Evolutionary conservation across 2,888 invertebrate species (phyloP).

Genomic region (Morpho helenor): DNA sequence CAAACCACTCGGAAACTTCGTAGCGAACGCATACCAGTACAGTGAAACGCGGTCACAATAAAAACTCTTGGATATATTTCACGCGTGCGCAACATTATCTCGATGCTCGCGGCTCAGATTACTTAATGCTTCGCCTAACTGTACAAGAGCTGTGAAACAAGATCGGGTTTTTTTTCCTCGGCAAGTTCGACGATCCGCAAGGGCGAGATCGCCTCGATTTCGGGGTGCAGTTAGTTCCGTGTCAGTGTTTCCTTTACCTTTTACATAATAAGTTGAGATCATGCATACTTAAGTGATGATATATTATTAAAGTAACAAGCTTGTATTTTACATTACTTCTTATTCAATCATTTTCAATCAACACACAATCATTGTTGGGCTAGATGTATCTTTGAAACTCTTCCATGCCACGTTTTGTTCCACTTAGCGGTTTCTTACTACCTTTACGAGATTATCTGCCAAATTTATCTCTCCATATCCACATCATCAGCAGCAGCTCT

Average conservation of each 20-base stretch:
- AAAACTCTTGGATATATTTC: constrained; percentile 75
- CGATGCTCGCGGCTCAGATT: constrained; percentile 71
- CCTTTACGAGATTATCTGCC: too few species aligned
- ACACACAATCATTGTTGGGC: too few species aligned
- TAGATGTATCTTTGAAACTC: too few species aligned
- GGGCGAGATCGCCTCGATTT: constrained; percentile 36
- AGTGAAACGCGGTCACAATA: constrained; percentile 71
- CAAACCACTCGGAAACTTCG: constrained; percentile 76
- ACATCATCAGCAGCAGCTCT: too few species aligned
- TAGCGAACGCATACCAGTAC: constrained; percentile 54
- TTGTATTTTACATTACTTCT: too few species aligned
- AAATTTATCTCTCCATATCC: too few species aligned
- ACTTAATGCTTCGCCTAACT: constrained; percentile 75
- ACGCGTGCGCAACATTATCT: constrained; percentile 78
- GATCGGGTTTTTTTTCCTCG: constrained; percentile 67
- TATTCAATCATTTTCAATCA: too few species aligned
- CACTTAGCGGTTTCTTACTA: too few species aligned
- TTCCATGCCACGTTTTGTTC: too few species aligned
- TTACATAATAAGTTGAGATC: constrained; percentile 8
- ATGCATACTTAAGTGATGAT: neutral
- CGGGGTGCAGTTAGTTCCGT: constrained; percentile 49
- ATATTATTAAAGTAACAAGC: too few species aligned
- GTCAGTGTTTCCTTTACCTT: constrained; percentile 22
- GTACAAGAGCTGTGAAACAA: constrained; percentile 69
- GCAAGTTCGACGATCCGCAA: constrained; percentile 67